These are phyloP conservation scores for Ptiloglossa arizonensis DNA, from an alignment of 1,140 invertebrate species.

Conservation along the genomic window DNA sequence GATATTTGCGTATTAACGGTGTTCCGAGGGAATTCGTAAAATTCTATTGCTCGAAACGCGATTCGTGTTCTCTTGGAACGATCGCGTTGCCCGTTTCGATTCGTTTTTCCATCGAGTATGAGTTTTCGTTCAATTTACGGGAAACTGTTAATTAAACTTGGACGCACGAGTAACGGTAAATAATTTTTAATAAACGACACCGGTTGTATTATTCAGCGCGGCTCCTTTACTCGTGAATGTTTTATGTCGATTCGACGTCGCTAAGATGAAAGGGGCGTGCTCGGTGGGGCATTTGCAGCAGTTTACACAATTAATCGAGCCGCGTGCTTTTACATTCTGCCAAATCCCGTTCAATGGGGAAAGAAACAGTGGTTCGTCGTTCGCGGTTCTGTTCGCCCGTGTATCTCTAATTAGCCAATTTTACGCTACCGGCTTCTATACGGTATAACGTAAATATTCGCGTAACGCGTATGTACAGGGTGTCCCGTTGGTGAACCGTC, in stretches of 20 bases:
- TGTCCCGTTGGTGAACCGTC: no score
- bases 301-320: no score
- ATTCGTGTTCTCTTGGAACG: neutral
- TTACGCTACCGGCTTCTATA: slow-evolving; percentile 53
- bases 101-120: slow-evolving; percentile 2
- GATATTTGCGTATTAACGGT: slow-evolving; percentile 18
- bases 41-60: neutral
- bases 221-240: no score
- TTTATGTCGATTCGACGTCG: no score
- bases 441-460: slow-evolving; percentile 41
- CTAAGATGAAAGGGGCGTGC: neutral
- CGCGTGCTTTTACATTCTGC: neutral
- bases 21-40: slow-evolving; percentile 26
- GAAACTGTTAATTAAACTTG: slow-evolving; percentile 9
- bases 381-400: slow-evolving; percentile 14
- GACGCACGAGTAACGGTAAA: slow-evolving; percentile 21
- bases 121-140: neutral
- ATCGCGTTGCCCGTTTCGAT: neutral
- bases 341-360: neutral
- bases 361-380: neutral
- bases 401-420: slow-evolving; percentile 59
- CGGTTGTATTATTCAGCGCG: neutral
- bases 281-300: neutral
- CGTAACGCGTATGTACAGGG: neutral
- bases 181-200: slow-evolving; percentile 12